These are phyloP conservation scores for Saccopteryx leptura DNA, from an alignment of 2,113 vertebrate species.

Conservation along the genomic window DNA sequence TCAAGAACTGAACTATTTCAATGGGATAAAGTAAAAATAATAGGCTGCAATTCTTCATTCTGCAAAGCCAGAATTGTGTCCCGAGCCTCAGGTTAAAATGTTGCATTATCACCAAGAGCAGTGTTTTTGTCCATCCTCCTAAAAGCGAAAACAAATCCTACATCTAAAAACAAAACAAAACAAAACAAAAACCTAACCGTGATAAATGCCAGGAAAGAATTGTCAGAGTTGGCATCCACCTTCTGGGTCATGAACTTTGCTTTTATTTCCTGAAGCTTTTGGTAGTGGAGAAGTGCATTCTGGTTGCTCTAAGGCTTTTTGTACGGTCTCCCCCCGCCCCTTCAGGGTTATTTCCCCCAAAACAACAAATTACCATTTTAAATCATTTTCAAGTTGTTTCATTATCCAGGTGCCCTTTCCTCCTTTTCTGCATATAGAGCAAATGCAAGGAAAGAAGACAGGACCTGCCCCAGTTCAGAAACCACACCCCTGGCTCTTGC, in stretches of 20 bases:
- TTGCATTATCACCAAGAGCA: neutral
- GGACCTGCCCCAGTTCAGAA: conserved; percentile 73
- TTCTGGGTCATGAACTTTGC: conserved; percentile 62
- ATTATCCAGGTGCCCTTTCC: conserved; percentile 68
- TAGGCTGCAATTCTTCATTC: neutral
- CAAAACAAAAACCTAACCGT: neutral
- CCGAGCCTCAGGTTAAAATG: conserved; percentile 62
- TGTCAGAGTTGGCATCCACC: conserved; percentile 74
- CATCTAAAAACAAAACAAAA: neutral
- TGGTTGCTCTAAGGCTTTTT: conserved; percentile 78
- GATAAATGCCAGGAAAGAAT: conserved; percentile 13
- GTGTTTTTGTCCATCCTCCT: neutral
- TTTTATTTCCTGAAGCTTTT: conserved; percentile 48
- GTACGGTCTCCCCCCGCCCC: neutral
- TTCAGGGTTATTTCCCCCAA: conserved; percentile 69
- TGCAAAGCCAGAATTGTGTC: neutral
- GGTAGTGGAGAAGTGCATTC: conserved; percentile 89
- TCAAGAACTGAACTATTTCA: conserved; percentile 21
- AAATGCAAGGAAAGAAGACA: conserved; percentile 82
- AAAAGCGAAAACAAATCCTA: neutral
- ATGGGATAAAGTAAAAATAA: neutral
- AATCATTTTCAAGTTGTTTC: conserved; percentile 79
- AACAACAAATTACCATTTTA: conserved; percentile 84
- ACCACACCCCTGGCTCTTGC: conserved; percentile 54
- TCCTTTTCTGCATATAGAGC: conserved; percentile 85